Evolutionary conservation across 2,797 vertebrate genomes (phyloP).

Genomic region (Novumbra hubbsi): DNA sequence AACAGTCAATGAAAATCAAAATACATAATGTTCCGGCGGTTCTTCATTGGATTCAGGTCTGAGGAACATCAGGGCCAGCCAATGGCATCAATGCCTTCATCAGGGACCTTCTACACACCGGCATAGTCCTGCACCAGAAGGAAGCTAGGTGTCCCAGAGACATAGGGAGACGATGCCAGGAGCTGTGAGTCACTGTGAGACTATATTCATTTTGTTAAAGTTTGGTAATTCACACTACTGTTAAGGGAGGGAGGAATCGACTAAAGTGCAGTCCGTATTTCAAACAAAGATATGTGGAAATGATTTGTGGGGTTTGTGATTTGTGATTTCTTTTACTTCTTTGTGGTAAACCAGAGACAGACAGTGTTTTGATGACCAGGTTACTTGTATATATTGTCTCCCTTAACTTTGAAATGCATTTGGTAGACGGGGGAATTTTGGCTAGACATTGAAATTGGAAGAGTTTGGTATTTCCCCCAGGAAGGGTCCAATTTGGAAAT

Average conservation of each 20-base stretch:
- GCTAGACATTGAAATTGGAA: too few species aligned
- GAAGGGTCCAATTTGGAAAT: too few species aligned
- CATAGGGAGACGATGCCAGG: neutral
- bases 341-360: neutral
- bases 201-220: neutral
- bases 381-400: conserved; percentile 18
- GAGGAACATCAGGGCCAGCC: too few species aligned
- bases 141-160: neutral
- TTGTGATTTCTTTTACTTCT: conserved; percentile 5
- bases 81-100: too few species aligned
- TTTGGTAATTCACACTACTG: too few species aligned
- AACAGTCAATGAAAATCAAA: too few species aligned
- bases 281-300: neutral
- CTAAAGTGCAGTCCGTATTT: neutral
- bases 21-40: too few species aligned
- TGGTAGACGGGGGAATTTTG: neutral
- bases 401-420: neutral
- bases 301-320: neutral
- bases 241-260: neutral
- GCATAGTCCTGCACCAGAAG: too few species aligned
- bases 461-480: too few species aligned
- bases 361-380: conserved; percentile 1
- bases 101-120: too few species aligned
- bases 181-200: neutral
- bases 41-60: too few species aligned